These are phyloP conservation scores for Muricea muricata DNA, from an alignment of 92 coral and sea anemone species.

Conservation along the genomic window DNA sequence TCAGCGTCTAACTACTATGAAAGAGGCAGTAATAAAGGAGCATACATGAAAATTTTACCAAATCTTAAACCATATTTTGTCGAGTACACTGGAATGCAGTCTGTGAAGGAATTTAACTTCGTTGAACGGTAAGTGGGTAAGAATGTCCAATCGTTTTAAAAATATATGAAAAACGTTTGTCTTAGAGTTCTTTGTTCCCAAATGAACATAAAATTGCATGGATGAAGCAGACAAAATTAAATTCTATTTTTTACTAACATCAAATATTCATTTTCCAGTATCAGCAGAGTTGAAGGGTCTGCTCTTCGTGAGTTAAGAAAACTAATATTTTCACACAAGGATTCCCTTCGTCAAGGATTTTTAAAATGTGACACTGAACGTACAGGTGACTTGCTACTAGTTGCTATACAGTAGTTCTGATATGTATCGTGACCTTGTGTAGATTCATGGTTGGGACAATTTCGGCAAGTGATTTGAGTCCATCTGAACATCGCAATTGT, in stretches of 20 bases:
- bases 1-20: constrained; percentile 99
- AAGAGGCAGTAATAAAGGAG: constrained; percentile 95
- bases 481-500: too few species aligned
- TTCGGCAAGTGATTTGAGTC: too few species aligned
- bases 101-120: constrained; percentile 78
- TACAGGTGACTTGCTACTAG: constrained; percentile 62
- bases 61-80: constrained; percentile 94
- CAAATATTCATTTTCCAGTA: constrained; percentile 49
- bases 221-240: too few species aligned
- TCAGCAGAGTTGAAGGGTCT: constrained; percentile 92
- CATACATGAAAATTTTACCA: constrained; percentile 91
- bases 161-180: too few species aligned
- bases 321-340: constrained; percentile 83
- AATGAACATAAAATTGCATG: too few species aligned
- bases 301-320: constrained; percentile 86
- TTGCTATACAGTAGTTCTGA: too few species aligned
- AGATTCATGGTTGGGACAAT: too few species aligned
- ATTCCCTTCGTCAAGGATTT: constrained; percentile 79
- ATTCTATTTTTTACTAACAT: too few species aligned
- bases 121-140: constrained; percentile 71
- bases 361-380: constrained; percentile 72
- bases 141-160: too few species aligned
- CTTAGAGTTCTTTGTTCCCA: too few species aligned
- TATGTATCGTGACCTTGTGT: background rate
- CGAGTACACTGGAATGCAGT: constrained; percentile 76